Evolutionary conservation across 2,113 vertebrate genomes (phyloP), one percentile per base, ranked within the genome.

Genomic region (Scortum barcoo): DNA sequence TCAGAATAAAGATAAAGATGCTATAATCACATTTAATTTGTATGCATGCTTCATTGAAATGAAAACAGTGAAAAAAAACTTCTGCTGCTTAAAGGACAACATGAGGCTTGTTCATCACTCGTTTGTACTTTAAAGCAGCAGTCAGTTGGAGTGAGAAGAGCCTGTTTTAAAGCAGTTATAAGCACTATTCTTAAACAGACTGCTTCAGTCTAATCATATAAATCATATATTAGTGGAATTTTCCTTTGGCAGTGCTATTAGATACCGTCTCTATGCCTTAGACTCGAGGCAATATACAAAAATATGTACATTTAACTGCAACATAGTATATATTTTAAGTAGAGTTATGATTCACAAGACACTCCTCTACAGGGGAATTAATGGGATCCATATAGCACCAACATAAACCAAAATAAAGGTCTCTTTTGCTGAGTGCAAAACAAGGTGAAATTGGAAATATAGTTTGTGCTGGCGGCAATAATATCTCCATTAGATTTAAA

Each of bases 381-480:
- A 73, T 69, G 56, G 42, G 24, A 66, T 30, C 10, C 46, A 36
- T 63, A 42, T 28, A 44, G 44, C 28, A n/a, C 57, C 2, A 4
- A 61, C 54, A 68, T 77, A 77, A 81, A 81, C 51, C 58, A 72
- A 72, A 67, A 24, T n/a, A 67, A 60, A 69, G 56, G 76, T 69
- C 30, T 73, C 38, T 65, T 78, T 70, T 74, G 50, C 67, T 69
- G 65, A 79, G 65, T 70, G 63, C 58, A 58, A 86, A 86, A 86
- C 79, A 79, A 79, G 38, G 53, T 66, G 61, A 72, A 82, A 75
- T 70, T 71, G 71, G 53, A 83, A 75, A 78, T 62, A 40, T 58
- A 86, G 66, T 86, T 83, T 75, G 71, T 60, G 76, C 76, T 72
- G 42, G 48, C 46, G 70, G 71, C 80, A 76, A 61, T 76, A 83